Base-by-base conservation (phyloP, 2,113 vertebrate genomes). In the Sylvia atricapilla region DNA sequence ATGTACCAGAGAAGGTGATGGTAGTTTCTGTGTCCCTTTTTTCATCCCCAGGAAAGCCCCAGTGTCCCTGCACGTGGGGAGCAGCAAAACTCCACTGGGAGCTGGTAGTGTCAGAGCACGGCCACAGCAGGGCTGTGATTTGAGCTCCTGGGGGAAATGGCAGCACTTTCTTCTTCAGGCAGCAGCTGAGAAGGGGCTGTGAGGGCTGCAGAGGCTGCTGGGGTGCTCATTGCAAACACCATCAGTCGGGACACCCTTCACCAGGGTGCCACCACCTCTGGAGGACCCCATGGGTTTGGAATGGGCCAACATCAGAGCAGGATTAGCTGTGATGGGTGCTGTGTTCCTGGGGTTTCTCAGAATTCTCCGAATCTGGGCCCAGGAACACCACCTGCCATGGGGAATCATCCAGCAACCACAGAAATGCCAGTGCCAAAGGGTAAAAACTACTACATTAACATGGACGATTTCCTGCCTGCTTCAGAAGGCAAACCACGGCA, bases 251-350 rank as follows among this genome's bases (percentile, higher is more conserved):
- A 23, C 4, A 4, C 27, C 59, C 73, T 68, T 73, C 25, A 9
- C 0, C 0, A 31, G 16, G 2, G 15, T 59, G 62, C 56, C 3
- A 3, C n/a, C 14, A 3, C 5, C 1, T 7, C 49, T 20, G 41
- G 20, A 15, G 35, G 24, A 5, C 10, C 44, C 44, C 21, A 2
- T 1, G 12, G n/a, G 20, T 19, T 63, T 53, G 72, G 52, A 62
- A 31, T 1, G 1, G n/a, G 37, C 8, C 17, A 6, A 4, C 24
- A 9, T 62, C 79, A 47, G 67, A 21, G 15, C 58, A 33, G 53
- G 91, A 64, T 58, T 11, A 80, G 39, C 68, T 62, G 55, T 1
- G 22, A 28, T 0, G 19, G 59, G n/a, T 2, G 0, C 52, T 4
- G 15, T 28, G 75, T 31, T 72, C 91, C 52, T 0, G 1, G 15